These are phyloP conservation scores for Tenthredo livida DNA, from an alignment of 2,888 invertebrate genomes.

Conservation along the genomic window DNA sequence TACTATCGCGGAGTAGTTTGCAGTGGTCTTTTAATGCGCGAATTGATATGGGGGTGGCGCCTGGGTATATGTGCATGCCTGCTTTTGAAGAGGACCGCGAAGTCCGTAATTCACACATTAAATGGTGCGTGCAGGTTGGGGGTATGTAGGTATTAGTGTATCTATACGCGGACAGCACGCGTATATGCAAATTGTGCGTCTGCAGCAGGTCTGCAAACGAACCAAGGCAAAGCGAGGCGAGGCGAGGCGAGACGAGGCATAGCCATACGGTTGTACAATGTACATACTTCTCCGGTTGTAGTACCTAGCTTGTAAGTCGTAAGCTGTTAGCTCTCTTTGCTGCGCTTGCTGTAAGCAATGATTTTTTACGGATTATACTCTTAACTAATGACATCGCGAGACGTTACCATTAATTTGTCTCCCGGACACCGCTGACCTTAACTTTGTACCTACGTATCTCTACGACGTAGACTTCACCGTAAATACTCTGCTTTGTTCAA, in stretches of 20 bases:
- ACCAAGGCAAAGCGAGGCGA: not conserved
- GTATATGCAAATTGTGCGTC: constrained; percentile 35
- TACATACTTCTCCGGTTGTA: constrained; percentile 15
- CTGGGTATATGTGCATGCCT: not conserved
- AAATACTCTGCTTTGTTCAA: not conserved
- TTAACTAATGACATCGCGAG: constrained; percentile 53
- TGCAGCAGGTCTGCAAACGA: constrained; percentile 14
- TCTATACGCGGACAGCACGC: not conserved
- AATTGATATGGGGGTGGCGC: not conserved
- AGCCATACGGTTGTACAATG: constrained; percentile 7
- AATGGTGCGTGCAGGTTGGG: not conserved
- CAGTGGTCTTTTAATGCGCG: not conserved
- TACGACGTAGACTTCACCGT: not conserved
- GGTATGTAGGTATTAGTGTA: not conserved
- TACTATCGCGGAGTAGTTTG: not conserved
- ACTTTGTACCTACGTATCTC: not conserved
- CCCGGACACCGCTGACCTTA: constrained; percentile 52
- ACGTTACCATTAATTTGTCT: constrained; percentile 56
- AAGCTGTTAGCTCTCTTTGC: constrained; percentile 26
- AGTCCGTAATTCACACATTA: constrained; percentile 17
- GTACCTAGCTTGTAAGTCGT: constrained; percentile 40
- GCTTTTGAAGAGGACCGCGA: constrained; percentile 29
- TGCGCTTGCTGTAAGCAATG: constrained; percentile 48
- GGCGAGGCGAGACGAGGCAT: not conserved
- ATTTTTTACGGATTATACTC: constrained; percentile 48